A percentile compares a stretch with the other conserved stretches of the same genome.
Conservation (phyloP, 2,797 vertebrate species). For the Sylvilagus floridanus region DNA sequence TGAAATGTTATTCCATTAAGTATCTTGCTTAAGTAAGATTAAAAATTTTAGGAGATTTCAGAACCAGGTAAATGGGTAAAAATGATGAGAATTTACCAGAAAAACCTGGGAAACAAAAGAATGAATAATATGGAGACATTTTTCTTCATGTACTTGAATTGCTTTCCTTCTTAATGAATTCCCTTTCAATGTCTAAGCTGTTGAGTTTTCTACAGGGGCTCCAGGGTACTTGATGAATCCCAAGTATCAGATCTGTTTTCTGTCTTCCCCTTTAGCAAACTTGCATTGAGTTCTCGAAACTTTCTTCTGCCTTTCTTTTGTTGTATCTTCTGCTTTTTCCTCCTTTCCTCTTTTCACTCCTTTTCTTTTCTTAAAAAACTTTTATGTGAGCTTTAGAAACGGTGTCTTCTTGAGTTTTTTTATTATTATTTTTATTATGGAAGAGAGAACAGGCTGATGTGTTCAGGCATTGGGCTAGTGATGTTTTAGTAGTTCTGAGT, state of each 20-base stretch:
- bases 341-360: not conserved
- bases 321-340: not conserved
- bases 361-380: not conserved
- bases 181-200: not conserved
- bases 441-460: not conserved
- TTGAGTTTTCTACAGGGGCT: not conserved
- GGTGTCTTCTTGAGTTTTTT: not conserved
- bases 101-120: conserved; percentile 22
- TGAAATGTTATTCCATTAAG: not conserved
- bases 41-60: conserved; percentile 28
- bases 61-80: not conserved
- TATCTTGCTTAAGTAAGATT: conserved; percentile 9
- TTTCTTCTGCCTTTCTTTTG: not conserved
- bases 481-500: not conserved
- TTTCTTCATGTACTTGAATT: not conserved
- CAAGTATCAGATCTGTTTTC: not conserved
- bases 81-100: not conserved
- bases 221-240: not conserved
- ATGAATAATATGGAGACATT: not conserved
- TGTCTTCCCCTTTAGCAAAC: not conserved
- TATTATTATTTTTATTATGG: not conserved
- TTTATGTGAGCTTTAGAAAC: not conserved
- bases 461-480: not conserved
- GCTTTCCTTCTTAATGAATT: not conserved
- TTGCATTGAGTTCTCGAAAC: not conserved